Base-by-base conservation (phyloP, 2,113 vertebrate genomes). In the Platichthys flesus region DNA sequence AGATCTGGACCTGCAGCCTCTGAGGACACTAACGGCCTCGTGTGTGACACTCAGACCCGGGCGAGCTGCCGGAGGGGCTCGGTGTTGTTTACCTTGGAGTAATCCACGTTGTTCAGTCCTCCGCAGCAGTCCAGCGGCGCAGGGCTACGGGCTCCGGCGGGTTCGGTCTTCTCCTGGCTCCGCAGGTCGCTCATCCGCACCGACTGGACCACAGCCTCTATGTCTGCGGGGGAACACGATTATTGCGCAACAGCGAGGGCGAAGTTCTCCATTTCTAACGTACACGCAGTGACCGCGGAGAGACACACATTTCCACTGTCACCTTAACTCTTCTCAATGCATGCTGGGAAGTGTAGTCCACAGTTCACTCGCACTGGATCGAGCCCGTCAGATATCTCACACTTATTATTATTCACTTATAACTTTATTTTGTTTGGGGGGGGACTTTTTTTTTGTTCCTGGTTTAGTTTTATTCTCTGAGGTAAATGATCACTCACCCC, bases 61-160 rank as follows among this genome's bases (percentile, higher is more conserved):
- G 55, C 26, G 13, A 16, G 55, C 55, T 23, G 20, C 16, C 20
- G 18, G 20, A 9, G 3, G 55, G 1, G 13, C 9, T n/a, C 6
- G 16, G 47, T 16, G 47, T 21, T 76, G 85, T 62, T 63, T 94
- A 95, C 94, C 94, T 95, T 88, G 0, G 88, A 90, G 23, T 90
- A 94, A 20, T 95, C 94, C 76, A 95, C 55, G 93, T 94, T 94
- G 84, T 74, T 84, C 26, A 95, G 71, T 18, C 93, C 94, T 85
- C 90, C 93, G 49, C 94, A 95, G 83, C 94, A 95, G 74, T 95
- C 93, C 45, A 89, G 78, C 51, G 20, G 73, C 45, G 51, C 51
- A 9, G 18, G 2, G 51, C 14, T 20, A 3, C 51, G 51, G 9
- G 7, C 51, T n/a, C 20, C 51, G 18, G 51, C 8, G 20, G 51